Conservation (phyloP, 2,113 vertebrate species). For the Chrysemys picta region DNA sequence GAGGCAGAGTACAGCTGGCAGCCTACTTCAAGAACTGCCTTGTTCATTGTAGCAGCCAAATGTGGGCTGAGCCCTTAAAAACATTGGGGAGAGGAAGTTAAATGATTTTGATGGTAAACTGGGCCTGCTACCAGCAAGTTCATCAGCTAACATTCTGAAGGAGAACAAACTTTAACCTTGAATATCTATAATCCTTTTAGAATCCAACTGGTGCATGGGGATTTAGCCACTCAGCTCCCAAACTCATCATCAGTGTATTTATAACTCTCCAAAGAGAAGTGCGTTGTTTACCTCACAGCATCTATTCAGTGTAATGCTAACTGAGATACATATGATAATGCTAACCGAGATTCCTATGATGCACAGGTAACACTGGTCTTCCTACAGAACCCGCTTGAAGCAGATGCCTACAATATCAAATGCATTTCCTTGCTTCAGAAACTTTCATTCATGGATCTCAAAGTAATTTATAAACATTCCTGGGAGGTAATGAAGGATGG, state of each 20-base stretch:
- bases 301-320: background rate
- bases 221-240: background rate
- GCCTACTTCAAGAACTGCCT: constrained; percentile 11
- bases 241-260: background rate
- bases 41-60: background rate
- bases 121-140: background rate
- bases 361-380: fast-evolving
- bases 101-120: background rate
- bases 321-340: background rate
- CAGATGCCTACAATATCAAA: background rate
- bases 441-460: background rate
- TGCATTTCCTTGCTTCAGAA: background rate
- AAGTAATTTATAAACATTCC: background rate
- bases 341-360: too few relatives aligned
- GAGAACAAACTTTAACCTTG: background rate
- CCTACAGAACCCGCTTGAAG: background rate
- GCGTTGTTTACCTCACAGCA: background rate
- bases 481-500: background rate
- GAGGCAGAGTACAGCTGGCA: background rate
- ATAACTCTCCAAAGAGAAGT: background rate
- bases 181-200: background rate
- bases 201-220: background rate
- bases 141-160: background rate
- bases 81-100: background rate
- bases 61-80: background rate